phyloP scores from a whole-genome alignment of 2,888 invertebrate species.

The Melinaea menophilus region DNA sequence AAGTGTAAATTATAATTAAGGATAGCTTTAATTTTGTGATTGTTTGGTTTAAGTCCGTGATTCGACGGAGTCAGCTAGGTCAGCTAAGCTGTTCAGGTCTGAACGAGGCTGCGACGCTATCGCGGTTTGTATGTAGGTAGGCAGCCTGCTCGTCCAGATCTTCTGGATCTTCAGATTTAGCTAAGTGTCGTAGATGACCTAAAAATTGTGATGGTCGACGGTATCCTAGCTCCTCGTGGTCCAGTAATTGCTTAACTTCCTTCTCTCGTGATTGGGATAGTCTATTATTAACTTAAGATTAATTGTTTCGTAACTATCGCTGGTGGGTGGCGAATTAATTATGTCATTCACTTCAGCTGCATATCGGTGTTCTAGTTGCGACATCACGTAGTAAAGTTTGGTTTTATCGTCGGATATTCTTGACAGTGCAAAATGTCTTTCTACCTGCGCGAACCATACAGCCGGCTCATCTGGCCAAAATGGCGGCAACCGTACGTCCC shows the following conservation, averaged over 20 bases:
- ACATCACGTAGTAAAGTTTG: slow-evolving; percentile 18
- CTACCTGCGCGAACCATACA: slow-evolving; percentile 35
- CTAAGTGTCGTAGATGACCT: slow-evolving; percentile 25
- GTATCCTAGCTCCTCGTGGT: slow-evolving; percentile 28
- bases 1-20: no score
- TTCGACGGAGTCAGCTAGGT: no score
- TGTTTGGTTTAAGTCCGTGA: no score
- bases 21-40: no score
- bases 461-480: slow-evolving; percentile 35
- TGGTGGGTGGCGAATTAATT: slow-evolving; percentile 16
- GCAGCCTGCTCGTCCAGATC: slow-evolving; percentile 15
- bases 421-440: slow-evolving; percentile 32
- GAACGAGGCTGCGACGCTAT: slow-evolving; percentile 1
- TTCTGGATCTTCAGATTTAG: neutral
- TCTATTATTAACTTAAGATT: slow-evolving; percentile 31
- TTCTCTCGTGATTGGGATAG: slow-evolving; percentile 28
- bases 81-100: no score
- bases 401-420: slow-evolving; percentile 24
- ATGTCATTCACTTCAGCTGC: slow-evolving; percentile 18
- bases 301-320: slow-evolving; percentile 22
- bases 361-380: slow-evolving; percentile 1
- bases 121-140: neutral
- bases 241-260: slow-evolving; percentile 26
- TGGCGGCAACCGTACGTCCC: slow-evolving; percentile 22
- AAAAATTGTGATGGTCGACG: slow-evolving; percentile 29